Percentiles rank a stretch among this genome's conserved stretches.
These are phyloP conservation scores for Carabus problematicus DNA, from an alignment of 2,888 invertebrate species.

Conservation along the genomic window DNA sequence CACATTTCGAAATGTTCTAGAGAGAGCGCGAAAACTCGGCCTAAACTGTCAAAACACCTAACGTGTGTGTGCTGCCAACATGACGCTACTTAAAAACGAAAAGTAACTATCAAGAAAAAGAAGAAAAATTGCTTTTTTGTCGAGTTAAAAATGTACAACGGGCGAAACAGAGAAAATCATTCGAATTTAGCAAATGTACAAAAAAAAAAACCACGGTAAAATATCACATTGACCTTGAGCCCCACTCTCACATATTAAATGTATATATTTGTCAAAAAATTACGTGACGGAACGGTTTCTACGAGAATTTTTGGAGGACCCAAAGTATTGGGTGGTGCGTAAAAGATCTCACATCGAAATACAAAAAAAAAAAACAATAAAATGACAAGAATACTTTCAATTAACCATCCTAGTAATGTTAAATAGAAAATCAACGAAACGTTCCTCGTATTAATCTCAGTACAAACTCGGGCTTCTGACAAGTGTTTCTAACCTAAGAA, in stretches of 20 bases:
- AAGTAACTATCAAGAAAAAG: slow-evolving; percentile 9
- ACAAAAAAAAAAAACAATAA: slow-evolving; percentile 6
- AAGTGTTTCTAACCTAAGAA: slow-evolving; percentile 22
- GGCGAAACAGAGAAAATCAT: slow-evolving; percentile 15
- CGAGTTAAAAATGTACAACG: slow-evolving; percentile 32
- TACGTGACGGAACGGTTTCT: slow-evolving; percentile 36
- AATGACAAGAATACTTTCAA: slow-evolving; percentile 36
- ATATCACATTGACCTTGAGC: slow-evolving; percentile 38
- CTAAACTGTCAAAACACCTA: too few relatives aligned
- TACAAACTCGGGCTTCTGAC: slow-evolving; percentile 6
- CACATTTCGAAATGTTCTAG: slow-evolving; percentile 15
- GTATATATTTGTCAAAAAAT: slow-evolving; percentile 34
- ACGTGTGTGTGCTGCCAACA: slow-evolving; percentile 20
- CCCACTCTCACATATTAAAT: slow-evolving; percentile 18
- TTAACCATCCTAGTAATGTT: slow-evolving; percentile 12
- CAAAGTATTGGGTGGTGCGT: slow-evolving; percentile 32
- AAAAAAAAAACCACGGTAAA: slow-evolving; percentile 36
- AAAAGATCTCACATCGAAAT: slow-evolving; percentile 26
- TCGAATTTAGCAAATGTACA: slow-evolving; percentile 32
- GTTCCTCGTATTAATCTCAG: neutral
- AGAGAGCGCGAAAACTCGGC: neutral
- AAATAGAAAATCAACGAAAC: slow-evolving; percentile 14
- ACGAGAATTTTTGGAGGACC: slow-evolving; percentile 27
- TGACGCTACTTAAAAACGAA: slow-evolving; percentile 24
- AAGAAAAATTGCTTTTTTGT: too few relatives aligned